phyloP scores from a whole-genome alignment of 2,888 invertebrate species.

The Phyto melanocephala region DNA sequence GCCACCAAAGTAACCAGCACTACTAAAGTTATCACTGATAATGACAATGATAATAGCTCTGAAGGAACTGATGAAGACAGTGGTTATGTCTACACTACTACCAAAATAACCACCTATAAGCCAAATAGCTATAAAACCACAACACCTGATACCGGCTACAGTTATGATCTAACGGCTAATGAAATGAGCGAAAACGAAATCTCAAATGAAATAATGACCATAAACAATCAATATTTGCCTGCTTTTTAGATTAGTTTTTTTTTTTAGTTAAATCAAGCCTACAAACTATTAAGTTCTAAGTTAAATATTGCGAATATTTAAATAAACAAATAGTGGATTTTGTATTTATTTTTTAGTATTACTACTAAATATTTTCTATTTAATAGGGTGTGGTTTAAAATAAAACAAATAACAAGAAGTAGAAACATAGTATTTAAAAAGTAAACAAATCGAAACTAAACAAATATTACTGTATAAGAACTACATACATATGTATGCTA shows the following conservation, averaged over 20 bases:
- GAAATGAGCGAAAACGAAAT: slow-evolving; percentile 52
- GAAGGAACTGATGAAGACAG: background rate
- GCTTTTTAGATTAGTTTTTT: background rate
- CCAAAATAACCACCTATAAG: background rate
- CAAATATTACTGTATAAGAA: background rate
- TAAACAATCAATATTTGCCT: slow-evolving; percentile 53
- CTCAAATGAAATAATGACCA: slow-evolving; percentile 9
- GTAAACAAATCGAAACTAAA: too few relatives aligned
- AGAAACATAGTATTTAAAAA: too few relatives aligned
- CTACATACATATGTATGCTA: background rate
- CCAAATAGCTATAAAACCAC: background rate
- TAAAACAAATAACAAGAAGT: background rate
- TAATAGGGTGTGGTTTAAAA: slow-evolving; percentile 22
- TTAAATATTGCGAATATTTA: background rate
- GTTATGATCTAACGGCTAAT: background rate
- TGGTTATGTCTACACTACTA: background rate
- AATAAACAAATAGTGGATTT: background rate
- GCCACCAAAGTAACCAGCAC: background rate
- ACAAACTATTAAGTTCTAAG: background rate
- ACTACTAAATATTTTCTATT: background rate
- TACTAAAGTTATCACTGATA: background rate
- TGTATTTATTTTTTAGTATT: too few relatives aligned
- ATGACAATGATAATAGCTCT: background rate
- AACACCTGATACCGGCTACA: background rate
- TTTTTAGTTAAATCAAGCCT: background rate